Evolutionary conservation across 2,797 vertebrate genomes (phyloP).

Genomic region (Rhinella marina): DNA sequence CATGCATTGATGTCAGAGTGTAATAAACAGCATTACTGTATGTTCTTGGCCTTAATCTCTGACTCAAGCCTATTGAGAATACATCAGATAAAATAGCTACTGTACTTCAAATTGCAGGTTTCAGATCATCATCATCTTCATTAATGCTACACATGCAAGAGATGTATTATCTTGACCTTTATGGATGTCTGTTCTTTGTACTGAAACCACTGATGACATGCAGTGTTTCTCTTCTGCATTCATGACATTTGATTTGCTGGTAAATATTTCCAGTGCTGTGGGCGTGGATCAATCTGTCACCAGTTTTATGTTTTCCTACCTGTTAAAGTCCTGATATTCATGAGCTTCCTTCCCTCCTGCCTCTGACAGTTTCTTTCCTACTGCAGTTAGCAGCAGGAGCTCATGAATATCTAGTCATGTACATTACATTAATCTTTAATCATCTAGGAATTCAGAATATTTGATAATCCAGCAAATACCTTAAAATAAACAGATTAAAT

Average conservation of each 20-base stretch:
- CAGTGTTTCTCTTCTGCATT: constrained; percentile 16
- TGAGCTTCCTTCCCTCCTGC: too few species aligned
- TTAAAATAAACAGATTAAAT: too few species aligned
- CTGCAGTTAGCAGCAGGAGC: too few species aligned
- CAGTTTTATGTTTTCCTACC: too few species aligned
- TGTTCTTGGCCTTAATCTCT: not conserved
- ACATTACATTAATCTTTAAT: too few species aligned
- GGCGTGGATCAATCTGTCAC: too few species aligned
- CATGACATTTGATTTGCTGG: not conserved
- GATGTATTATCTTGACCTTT: constrained; percentile 41
- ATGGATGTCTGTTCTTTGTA: not conserved
- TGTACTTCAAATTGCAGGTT: constrained; percentile 32
- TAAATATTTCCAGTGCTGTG: constrained; percentile 24
- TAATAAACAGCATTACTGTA: not conserved
- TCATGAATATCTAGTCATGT: too few species aligned
- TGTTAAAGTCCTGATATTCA: too few species aligned
- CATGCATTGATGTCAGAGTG: not conserved
- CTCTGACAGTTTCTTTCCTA: too few species aligned
- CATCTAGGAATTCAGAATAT: too few species aligned
- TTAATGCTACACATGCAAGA: not conserved
- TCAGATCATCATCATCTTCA: constrained; percentile 28
- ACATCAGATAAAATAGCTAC: not conserved
- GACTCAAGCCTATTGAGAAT: not conserved
- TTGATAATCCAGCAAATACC: too few species aligned
- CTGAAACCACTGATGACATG: constrained; percentile 37